Conservation (phyloP, 2,113 vertebrate genomes). For the Microtus richardsoni region DNA sequence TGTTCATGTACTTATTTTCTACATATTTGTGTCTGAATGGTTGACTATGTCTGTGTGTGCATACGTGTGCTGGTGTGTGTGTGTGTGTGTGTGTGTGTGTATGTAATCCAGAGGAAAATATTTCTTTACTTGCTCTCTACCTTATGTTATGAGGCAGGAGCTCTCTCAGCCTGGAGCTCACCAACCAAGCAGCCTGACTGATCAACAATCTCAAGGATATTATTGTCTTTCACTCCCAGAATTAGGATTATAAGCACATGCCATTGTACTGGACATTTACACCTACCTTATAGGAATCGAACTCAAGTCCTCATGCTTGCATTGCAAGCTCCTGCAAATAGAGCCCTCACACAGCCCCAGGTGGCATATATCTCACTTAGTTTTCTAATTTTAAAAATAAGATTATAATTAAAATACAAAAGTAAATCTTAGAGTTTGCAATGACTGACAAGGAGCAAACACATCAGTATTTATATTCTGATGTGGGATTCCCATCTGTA, state of each 20-base stretch:
- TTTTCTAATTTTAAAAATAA: constrained; percentile 26
- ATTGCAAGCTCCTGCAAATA: not conserved
- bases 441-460: not conserved
- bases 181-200: not conserved
- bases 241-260: not conserved
- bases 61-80: not conserved
- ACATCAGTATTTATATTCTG: not conserved
- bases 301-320: not conserved
- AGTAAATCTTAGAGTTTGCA: not conserved
- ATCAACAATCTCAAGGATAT: not conserved
- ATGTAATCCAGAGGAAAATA: not conserved
- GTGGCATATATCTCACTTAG: not conserved
- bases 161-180: not conserved
- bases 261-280: not conserved
- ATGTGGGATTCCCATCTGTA: too few relatives aligned
- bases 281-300: not conserved
- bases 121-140: not conserved
- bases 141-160: not conserved
- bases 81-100: too few relatives aligned
- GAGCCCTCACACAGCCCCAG: not conserved
- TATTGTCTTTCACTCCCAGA: not conserved
- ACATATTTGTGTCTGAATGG: not conserved
- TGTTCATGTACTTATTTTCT: not conserved
- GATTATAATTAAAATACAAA: not conserved
- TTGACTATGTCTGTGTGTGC: not conserved